Percentiles rank a stretch among this genome's conserved stretches.
phyloP scores from a whole-genome alignment of 2,888 invertebrate genomes.

The Acronicta psi region DNA sequence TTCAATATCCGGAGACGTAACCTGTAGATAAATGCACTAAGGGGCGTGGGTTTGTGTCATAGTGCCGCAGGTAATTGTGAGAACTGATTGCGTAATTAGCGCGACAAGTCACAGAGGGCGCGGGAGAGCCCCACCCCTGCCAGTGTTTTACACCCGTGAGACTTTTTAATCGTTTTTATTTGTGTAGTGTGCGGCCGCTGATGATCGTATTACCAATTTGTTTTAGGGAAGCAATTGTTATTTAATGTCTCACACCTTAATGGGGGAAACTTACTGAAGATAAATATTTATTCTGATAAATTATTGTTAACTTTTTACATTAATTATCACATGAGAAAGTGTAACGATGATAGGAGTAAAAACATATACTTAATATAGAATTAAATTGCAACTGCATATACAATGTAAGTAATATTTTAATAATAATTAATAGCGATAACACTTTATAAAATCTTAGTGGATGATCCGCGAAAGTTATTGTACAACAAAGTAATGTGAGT shows the following conservation, averaged over 20 bases:
- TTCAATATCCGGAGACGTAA: slow-evolving; percentile 29
- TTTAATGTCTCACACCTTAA: slow-evolving; percentile 25
- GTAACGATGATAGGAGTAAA: too few relatives aligned
- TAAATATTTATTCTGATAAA: too few relatives aligned
- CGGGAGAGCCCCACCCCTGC: slow-evolving; percentile 78
- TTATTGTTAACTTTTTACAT: background rate
- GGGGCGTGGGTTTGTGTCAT: slow-evolving; percentile 49
- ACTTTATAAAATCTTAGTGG: slow-evolving; percentile 61
- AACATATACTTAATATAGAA: too few relatives aligned
- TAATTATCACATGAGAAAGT: too few relatives aligned
- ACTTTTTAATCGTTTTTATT: slow-evolving; percentile 81
- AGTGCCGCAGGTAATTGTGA: slow-evolving; percentile 82
- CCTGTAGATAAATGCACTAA: slow-evolving; percentile 40
- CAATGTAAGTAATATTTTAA: background rate
- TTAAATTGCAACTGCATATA: background rate
- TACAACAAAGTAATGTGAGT: slow-evolving; percentile 75
- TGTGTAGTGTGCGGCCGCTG: slow-evolving; percentile 51
- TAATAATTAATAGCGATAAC: slow-evolving; percentile 14
- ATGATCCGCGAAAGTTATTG: slow-evolving; percentile 72
- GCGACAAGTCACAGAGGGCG: slow-evolving; percentile 83
- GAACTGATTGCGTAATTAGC: slow-evolving; percentile 88
- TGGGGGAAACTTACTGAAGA: background rate
- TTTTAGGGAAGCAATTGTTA: slow-evolving; percentile 43
- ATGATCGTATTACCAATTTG: slow-evolving; percentile 49
- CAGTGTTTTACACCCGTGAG: slow-evolving; percentile 81